These are phyloP conservation scores for Habroteleia sp. DNA, from an alignment of 2,888 invertebrate genomes.

Conservation along the genomic window DNA sequence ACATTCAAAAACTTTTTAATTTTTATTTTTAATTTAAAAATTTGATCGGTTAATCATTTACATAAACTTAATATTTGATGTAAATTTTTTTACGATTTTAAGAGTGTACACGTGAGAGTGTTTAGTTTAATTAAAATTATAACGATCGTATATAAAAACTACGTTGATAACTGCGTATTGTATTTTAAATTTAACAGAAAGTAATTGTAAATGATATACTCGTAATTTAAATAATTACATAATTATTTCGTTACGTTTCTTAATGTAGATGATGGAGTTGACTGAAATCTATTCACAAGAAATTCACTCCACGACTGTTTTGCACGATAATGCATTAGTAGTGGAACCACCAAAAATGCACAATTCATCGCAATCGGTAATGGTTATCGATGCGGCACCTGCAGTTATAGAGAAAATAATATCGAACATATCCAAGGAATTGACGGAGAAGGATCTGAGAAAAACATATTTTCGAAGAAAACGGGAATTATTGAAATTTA, in stretches of 20 bases:
- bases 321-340: background rate
- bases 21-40: too few relatives aligned
- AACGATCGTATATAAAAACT: too few relatives aligned
- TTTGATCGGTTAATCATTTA: too few relatives aligned
- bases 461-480: slow-evolving; percentile 4
- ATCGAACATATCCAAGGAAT: slow-evolving; percentile 19
- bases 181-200: too few relatives aligned
- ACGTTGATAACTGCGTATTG: too few relatives aligned
- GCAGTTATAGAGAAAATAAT: slow-evolving; percentile 18
- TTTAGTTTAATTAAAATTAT: too few relatives aligned
- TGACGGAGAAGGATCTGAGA: background rate
- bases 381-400: slow-evolving; percentile 29
- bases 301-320: slow-evolving; percentile 3
- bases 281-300: slow-evolving; percentile 39
- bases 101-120: too few relatives aligned
- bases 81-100: too few relatives aligned
- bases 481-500: background rate
- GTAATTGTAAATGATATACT: too few relatives aligned
- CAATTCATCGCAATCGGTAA: slow-evolving; percentile 15
- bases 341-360: slow-evolving; percentile 2
- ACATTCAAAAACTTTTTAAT: too few relatives aligned
- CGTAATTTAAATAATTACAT: background rate
- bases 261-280: slow-evolving; percentile 31
- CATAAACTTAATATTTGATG: too few relatives aligned
- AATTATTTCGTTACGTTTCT: slow-evolving; percentile 21